phyloP scores from a whole-genome alignment of 2,797 vertebrate species.

The Todus mexicanus region DNA sequence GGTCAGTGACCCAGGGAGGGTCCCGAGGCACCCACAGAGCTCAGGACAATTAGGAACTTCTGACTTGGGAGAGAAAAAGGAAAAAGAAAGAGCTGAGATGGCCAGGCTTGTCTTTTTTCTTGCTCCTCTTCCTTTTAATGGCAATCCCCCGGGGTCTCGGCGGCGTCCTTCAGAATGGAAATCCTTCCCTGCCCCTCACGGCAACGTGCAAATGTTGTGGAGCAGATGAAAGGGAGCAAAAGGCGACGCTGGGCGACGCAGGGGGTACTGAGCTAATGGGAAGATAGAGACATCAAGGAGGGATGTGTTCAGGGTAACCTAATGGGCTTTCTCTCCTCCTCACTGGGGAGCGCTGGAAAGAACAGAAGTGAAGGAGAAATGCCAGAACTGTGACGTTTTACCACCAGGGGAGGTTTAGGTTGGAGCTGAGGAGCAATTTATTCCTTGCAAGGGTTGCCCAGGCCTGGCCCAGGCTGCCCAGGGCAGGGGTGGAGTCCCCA shows the following conservation, averaged over 20 bases:
- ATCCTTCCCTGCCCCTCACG: conserved; percentile 20
- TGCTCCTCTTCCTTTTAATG: background rate
- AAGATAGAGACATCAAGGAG: background rate
- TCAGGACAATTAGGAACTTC: conserved; percentile 11
- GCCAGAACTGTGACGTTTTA: background rate
- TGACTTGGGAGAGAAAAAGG: background rate
- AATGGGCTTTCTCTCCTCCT: background rate
- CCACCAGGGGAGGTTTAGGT: background rate
- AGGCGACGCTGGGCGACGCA: background rate
- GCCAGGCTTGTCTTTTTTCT: background rate
- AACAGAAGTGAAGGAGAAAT: background rate
- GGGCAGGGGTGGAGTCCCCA: background rate
- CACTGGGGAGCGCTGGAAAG: background rate
- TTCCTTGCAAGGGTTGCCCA: background rate
- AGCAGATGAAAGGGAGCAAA: background rate
- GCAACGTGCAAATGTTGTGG: background rate
- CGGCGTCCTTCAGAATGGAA: conserved; percentile 26
- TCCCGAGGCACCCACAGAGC: background rate
- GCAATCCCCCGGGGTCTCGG: conserved; percentile 6
- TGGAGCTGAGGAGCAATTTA: background rate
- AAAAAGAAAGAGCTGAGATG: background rate
- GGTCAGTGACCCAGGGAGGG: background rate
- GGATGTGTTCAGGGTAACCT: background rate
- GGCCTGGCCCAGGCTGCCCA: background rate
- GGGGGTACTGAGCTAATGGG: background rate